Base-by-base conservation (phyloP, 2,113 vertebrate genomes). In the Podarcis cretensis region DNA sequence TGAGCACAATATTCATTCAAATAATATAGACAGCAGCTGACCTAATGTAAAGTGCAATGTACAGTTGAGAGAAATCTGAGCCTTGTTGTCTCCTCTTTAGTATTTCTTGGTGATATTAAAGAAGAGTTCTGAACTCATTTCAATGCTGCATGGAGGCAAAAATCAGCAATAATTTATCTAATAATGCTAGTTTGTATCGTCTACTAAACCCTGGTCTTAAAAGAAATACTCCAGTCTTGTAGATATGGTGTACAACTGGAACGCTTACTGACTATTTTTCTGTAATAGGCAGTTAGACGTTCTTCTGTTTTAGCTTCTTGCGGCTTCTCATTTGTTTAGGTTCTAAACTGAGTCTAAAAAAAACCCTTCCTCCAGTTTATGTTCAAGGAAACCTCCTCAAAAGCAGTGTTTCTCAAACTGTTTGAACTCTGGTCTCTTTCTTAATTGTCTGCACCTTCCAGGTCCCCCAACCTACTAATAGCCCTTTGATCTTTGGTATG, bases 21-120 rank as follows among this genome's bases (percentile, higher is more conserved):
- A 90, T 94, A 94, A 94, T 91, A 87, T 93, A 95, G 94, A 93
- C 94, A 94, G 89, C 86, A 84, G 84, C 84, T 94, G 97, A 96
- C 96, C 97, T 96, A 91, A 96, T 97, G 96, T 69, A 37, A 80
- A 98, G 98, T 98, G 98, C 98, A 99, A 98, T 99, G 98, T 98
- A 95, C 95, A 95, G 90, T 95, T 92, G 91, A 95, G 27, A 97
- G n/a, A 97, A 94, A 97, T 97, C 96, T 97, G 97, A 98, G 97
- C 97, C 97, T 97, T 95, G 92, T 96, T 91, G 97, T 97, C 94
- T 97, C 97, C 96, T 94, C 90, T 83, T 88, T 83, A 89, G 88
- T 98, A 95, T 97, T 97, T 96, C 94, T 96, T 97, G 97, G 91
- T 96, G 96, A 92, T 95, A 95, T 94, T 90, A 94, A 92, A 96